A percentile compares a stretch with the other conserved stretches of the same genome.
These are phyloP conservation scores for Sebastes vulpes DNA, from an alignment of 2,797 vertebrate genomes.

Conservation along the genomic window DNA sequence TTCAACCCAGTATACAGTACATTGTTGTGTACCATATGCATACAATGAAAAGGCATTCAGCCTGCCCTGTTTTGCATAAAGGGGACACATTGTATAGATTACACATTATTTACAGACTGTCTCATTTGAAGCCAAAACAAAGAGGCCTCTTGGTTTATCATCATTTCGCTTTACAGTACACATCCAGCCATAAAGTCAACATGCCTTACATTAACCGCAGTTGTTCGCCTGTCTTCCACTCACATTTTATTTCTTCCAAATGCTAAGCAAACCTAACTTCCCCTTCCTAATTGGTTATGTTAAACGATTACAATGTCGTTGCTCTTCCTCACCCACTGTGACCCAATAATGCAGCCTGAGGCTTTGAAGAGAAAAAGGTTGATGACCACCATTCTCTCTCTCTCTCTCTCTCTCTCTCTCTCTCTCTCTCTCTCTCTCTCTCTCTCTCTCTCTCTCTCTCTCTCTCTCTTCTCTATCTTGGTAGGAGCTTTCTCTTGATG, in stretches of 20 bases:
- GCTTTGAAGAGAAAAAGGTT: slow-evolving; percentile 68
- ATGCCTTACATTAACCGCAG: background rate
- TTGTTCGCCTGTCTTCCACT: slow-evolving; percentile 40
- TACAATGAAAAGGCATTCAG: background rate
- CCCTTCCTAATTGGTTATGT: slow-evolving; percentile 38
- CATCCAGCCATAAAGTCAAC: background rate
- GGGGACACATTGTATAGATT: background rate
- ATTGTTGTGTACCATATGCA: background rate
- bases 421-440: too few species aligned
- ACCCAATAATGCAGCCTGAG: slow-evolving; percentile 30
- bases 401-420: too few species aligned
- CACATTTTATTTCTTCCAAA: slow-evolving; percentile 40
- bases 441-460: too few species aligned
- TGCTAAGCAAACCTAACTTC: slow-evolving; percentile 33
- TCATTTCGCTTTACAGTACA: background rate
- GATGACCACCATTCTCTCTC: slow-evolving; percentile 28
- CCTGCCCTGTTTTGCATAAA: slow-evolving; percentile 9
- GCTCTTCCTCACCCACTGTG: slow-evolving; percentile 44
- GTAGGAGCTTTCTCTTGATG: slow-evolving; percentile 64
- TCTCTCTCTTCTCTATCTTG: background rate
- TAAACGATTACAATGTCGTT: slow-evolving; percentile 12
- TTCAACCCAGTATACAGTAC: background rate
- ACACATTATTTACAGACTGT: background rate
- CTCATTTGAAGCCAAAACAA: background rate
- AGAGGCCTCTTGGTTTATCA: background rate